Evolutionary conservation across 2,113 vertebrate species (phyloP).

Genomic region (Gracilinanus agilis): DNA sequence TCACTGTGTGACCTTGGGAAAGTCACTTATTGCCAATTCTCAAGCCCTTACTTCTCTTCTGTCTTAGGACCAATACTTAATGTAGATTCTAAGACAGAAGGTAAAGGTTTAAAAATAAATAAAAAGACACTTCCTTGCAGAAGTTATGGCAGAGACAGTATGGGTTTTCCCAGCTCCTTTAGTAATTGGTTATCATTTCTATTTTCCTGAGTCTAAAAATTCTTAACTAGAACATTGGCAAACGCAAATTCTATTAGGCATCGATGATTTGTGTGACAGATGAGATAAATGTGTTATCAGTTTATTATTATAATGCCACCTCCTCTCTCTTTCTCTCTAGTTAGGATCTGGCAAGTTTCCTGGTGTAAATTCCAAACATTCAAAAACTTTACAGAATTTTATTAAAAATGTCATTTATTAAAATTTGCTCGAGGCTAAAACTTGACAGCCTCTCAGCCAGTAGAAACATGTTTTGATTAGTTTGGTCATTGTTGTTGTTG

Average conservation of each 20-base stretch:
- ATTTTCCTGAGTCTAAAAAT: neutral
- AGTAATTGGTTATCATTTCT: neutral
- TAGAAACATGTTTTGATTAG: neutral
- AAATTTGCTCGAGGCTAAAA: neutral
- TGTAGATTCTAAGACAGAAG: too few relatives aligned
- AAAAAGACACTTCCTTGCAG: neutral
- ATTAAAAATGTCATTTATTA: constrained; percentile 1
- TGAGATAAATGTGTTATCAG: constrained; percentile 9
- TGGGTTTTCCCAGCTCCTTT: neutral
- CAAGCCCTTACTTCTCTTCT: too few relatives aligned
- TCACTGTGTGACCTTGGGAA: too few relatives aligned
- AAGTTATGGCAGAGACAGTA: neutral
- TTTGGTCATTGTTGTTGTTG: neutral
- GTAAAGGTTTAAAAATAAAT: neutral
- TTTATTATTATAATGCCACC: constrained; percentile 2
- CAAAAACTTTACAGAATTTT: neutral
- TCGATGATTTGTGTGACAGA: neutral
- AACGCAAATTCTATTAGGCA: neutral
- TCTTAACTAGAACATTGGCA: neutral
- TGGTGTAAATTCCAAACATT: neutral
- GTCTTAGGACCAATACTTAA: too few relatives aligned
- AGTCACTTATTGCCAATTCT: too few relatives aligned
- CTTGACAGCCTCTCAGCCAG: neutral
- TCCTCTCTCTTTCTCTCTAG: neutral
- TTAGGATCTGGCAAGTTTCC: neutral